Evolutionary conservation across 1,140 invertebrate species (phyloP).

Genomic region (Philotrypesis tridentata): DNA sequence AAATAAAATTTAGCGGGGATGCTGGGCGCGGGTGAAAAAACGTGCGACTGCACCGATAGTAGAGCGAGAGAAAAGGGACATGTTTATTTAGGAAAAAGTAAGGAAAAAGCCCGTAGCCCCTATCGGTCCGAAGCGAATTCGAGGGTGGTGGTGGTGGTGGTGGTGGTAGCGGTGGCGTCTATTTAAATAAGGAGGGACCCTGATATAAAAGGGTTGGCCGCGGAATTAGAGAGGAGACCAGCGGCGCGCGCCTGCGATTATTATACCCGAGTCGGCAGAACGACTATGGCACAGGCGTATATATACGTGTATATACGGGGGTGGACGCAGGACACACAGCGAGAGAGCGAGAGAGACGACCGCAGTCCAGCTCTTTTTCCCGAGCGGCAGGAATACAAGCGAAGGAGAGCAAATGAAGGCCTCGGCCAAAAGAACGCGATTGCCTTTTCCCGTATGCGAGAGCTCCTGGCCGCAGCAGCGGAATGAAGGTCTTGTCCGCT

Average conservation of each 20-base stretch:
- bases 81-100: constrained; percentile 50
- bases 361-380: constrained; percentile 40
- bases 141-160: neutral
- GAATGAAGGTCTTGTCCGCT: constrained; percentile 30
- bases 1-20: neutral
- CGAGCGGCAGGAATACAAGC: constrained; percentile 3
- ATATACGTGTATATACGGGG: constrained; percentile 45
- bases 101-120: constrained; percentile 45
- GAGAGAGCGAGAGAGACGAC: constrained; percentile 35
- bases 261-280: constrained; percentile 47
- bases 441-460: constrained; percentile 37
- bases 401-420: constrained; percentile 40
- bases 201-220: constrained; percentile 63
- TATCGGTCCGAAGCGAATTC: constrained; percentile 22
- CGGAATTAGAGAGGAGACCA: constrained; percentile 62
- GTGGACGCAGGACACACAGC: constrained; percentile 37
- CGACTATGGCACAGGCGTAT: neutral
- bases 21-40: neutral
- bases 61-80: constrained; percentile 33
- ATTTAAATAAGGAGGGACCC: constrained; percentile 62
- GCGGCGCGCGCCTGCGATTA: constrained; percentile 54
- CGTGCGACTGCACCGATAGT: neutral
- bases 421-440: constrained; percentile 49
- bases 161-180: constrained; percentile 37
- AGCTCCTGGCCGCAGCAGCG: constrained; percentile 5